Base-by-base conservation (phyloP, 2,113 vertebrate species). In the Barbus barbus region DNA sequence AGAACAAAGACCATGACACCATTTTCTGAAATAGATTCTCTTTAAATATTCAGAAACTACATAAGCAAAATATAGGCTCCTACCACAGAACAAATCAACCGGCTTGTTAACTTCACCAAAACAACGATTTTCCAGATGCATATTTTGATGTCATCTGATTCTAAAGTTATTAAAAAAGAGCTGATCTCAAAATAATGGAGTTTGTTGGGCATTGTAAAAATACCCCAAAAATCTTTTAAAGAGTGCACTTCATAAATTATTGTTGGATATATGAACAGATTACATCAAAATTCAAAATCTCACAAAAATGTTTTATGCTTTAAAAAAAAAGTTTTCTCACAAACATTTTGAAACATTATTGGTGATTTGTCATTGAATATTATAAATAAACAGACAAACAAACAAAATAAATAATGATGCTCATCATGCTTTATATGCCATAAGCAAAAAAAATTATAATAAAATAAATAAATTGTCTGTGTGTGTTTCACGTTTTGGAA, bases 21-120 rank as follows among this genome's bases (percentile, higher is more conserved):
- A 88, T 86, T 88, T 89, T 88, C 16, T 79, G 84, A 90, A 89
- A 88, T 85, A 90, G 86, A 84, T 80, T 77, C 51, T 73, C 77
- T 82, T 89, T 65, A 87, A 86, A 89, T 86, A 89, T 88, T 84
- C 75, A 85, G 31, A 71, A 67, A 74, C 14, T 28, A 13, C 24
- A 80, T 33, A 84, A 80, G 88, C 77, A 86, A 83, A 79, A 80
- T 74, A 82, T 56, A 77, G 56, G 36, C 71, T 20, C 48, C 63
- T 36, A 41, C 53, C 20, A 7, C 60, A 51, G 13, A 69, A 44
- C 61, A 51, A 51, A 48, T 26, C 48, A 51, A 51, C 48, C 14
- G 6, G 16, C 18, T 9, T 33, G 41, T 36, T 38, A 33, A 48
- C 51, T 20, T 74, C 22, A 33, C 46, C 20, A 67, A 67, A 78